Percentiles rank a stretch among this genome's conserved stretches.
phyloP scores from a whole-genome alignment of 1,140 invertebrate species.

The Diprion similis region DNA sequence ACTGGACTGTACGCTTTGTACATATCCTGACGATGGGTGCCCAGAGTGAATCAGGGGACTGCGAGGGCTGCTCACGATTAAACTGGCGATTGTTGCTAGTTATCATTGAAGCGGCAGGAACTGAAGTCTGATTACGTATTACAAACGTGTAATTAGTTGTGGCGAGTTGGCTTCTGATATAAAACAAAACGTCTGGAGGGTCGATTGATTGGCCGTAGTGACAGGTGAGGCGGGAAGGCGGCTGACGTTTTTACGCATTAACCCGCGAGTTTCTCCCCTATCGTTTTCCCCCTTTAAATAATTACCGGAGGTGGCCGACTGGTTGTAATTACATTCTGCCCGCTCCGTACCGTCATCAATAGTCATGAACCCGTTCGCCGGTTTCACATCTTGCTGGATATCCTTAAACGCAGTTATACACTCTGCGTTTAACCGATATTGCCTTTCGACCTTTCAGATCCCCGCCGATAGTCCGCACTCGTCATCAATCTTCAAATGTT shows the following conservation, averaged over 20 bases:
- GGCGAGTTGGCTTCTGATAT: no score
- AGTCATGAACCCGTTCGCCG: constrained; percentile 6
- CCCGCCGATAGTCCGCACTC: neutral
- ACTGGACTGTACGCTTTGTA: no score
- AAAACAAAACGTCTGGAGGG: no score
- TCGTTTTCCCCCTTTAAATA: neutral
- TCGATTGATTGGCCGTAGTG: constrained; percentile 14
- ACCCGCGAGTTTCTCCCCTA: neutral
- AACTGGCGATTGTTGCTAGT: no score
- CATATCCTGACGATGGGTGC: no score
- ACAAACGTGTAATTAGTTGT: no score
- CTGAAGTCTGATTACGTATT: no score
- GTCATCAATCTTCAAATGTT: no score
- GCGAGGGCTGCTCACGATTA: no score
- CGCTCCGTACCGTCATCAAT: constrained; percentile 4
- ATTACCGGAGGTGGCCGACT: constrained; percentile 6
- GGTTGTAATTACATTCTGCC: constrained; percentile 5
- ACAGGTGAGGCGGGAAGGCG: constrained; percentile 25
- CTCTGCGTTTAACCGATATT: no score
- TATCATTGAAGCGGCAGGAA: no score
- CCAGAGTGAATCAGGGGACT: no score
- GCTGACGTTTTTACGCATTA: constrained; percentile 1
- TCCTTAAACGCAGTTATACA: neutral
- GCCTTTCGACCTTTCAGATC: neutral
- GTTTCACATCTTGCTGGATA: neutral